Conservation (phyloP, 2,797 vertebrate genomes). For the Manis crassicaudata region DNA sequence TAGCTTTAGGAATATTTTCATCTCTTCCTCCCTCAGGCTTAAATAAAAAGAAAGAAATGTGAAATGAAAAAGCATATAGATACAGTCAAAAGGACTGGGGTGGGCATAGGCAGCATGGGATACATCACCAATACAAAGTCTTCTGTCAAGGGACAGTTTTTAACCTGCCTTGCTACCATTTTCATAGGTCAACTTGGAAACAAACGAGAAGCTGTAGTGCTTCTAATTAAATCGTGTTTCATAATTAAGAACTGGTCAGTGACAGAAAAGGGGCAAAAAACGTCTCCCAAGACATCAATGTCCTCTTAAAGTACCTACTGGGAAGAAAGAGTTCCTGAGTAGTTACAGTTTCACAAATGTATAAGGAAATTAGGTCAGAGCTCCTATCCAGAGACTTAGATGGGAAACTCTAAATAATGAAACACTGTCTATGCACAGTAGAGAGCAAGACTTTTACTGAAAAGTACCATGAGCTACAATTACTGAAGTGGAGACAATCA, state of each 20-base stretch:
- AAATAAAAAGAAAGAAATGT: background rate
- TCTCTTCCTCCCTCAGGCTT: background rate
- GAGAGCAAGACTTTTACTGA: background rate
- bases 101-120: background rate
- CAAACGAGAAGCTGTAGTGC: background rate
- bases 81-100: background rate
- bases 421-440: background rate
- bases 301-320: background rate
- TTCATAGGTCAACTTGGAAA: background rate
- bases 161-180: background rate
- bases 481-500: background rate
- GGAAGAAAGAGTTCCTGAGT: background rate
- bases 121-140: rapidly evolving
- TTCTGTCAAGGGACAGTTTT: background rate
- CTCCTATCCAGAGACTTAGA: background rate
- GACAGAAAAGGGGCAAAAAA: background rate
- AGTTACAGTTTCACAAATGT: background rate
- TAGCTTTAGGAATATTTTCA: background rate
- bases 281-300: background rate
- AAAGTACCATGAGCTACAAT: background rate
- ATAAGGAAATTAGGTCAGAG: background rate
- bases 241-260: background rate
- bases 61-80: background rate
- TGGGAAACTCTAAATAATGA: background rate
- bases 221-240: background rate